Evolutionary conservation across 2,113 vertebrate species (phyloP).

Genomic region (Felis chaus): DNA sequence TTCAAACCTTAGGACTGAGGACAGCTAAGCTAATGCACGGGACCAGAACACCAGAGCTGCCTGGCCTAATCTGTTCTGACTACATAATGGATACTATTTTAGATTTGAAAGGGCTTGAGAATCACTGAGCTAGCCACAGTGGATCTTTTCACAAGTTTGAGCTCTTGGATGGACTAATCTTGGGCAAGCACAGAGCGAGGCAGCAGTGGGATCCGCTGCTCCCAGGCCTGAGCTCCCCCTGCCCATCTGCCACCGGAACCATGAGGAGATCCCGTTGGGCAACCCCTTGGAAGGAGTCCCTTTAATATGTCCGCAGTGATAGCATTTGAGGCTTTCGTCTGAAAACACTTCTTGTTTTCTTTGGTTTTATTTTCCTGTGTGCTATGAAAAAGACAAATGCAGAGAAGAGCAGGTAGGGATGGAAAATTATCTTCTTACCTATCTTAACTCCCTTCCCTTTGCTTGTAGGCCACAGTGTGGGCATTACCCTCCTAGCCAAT

Average conservation of each 20-base stretch:
- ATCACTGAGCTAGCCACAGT: background rate
- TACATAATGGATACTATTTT: background rate
- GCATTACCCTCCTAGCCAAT: background rate
- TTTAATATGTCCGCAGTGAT: background rate
- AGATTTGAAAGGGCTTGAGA: background rate
- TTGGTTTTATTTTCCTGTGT: background rate
- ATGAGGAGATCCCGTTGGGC: background rate
- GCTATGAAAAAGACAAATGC: background rate
- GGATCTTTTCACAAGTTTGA: background rate
- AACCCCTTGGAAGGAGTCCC: background rate
- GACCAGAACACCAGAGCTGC: background rate
- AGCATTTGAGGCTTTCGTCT: background rate
- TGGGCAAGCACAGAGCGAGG: background rate
- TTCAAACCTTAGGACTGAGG: background rate
- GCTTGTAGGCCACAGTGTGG: background rate
- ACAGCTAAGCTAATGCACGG: background rate
- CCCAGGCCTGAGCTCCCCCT: background rate
- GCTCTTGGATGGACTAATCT: background rate
- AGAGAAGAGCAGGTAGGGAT: rapidly evolving
- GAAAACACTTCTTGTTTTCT: background rate
- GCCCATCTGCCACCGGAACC: rapidly evolving
- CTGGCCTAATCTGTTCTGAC: background rate
- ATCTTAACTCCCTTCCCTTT: background rate
- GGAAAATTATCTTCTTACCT: background rate
- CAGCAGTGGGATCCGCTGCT: rapidly evolving